Base-by-base conservation (phyloP, 2,888 invertebrate species). In the Drosophila atripex region DNA sequence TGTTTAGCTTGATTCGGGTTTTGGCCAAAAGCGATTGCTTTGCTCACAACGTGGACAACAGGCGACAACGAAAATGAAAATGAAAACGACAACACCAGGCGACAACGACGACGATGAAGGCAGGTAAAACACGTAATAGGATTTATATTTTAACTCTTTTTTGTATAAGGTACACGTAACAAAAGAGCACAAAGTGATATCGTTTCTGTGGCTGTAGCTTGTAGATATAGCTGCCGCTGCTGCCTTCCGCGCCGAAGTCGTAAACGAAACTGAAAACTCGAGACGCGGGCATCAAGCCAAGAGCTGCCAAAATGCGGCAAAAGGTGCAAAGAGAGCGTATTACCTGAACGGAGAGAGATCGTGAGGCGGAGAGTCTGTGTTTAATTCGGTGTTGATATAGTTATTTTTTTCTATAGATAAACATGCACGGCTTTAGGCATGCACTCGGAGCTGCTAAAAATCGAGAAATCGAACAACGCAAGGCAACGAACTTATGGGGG, bases 251-350 rank as follows among this genome's bases (percentile, higher is more conserved):
- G 79, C 55, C 85, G 77, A 83, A 80, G 83, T 69, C 75, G 56
- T 86, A 88, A 89, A 83, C 80, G 89, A 89, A 89, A 89, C 89
- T 89, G 89, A 89, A 89, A 86, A 78, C 78, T 69, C 71, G 52
- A 73, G 28, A 57, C 45, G 59, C 61, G 66, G 63, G 41, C 71
- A 56, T 56, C 47, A 35, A 53, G 53, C 65, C 70, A 70, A 79
- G 73, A 79, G 76, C 76, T 74, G 64, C 65, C 66, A 57, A 73
- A 74, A 72, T 64, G 78, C 65, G 51, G 25, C 63, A 54, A 65
- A 73, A 38, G 58, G 53, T 61, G 64, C 59, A 66, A 47, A 51
- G 51, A 39, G 21, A 51, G 64, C 41, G 56, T 38, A 54, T 50
- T n/a, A 6, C 6, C 28, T 30, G n/a, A n/a, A n/a, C n/a, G 6